Conservation (phyloP, 1,140 invertebrate species). For the Drosophila gunungcola region DNA sequence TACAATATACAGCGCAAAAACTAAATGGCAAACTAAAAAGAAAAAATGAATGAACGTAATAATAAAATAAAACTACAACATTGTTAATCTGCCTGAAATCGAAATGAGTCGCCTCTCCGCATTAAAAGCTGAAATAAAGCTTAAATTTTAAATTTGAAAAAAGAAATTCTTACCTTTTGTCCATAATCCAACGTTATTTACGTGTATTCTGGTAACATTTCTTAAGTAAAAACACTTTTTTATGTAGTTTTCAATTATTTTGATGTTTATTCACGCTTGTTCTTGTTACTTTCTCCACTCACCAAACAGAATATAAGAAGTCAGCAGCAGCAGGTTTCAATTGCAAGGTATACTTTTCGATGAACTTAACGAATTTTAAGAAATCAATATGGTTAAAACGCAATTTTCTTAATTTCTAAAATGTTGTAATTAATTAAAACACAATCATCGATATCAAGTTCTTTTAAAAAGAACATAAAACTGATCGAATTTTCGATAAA, state of each 20-base stretch:
- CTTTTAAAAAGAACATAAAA: too few species aligned
- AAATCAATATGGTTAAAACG: too few species aligned
- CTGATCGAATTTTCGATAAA: not conserved
- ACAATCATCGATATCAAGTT: too few species aligned
- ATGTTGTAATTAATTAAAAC: too few species aligned
- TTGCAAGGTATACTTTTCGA: not conserved
- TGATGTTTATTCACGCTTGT: constrained; percentile 59
- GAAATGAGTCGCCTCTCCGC: constrained; percentile 1
- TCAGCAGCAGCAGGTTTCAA: not conserved
- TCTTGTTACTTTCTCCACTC: constrained; percentile 58
- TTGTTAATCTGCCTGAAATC: constrained; percentile 54
- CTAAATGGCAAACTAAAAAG: constrained; percentile 11
- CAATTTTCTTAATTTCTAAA: too few species aligned
- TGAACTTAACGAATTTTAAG: too few species aligned
- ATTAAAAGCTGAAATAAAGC: constrained; percentile 29
- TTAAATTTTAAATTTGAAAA: constrained; percentile 28
- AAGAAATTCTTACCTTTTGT: not conserved
- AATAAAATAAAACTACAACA: constrained; percentile 17
- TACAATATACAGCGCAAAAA: constrained; percentile 49
- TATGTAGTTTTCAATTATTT: constrained; percentile 49
- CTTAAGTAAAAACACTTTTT: constrained; percentile 1
- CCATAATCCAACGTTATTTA: not conserved
- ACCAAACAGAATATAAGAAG: constrained; percentile 47
- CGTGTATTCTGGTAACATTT: not conserved
- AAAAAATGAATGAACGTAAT: constrained; percentile 21